These are phyloP conservation scores for Acleris literana DNA, from an alignment of 2,888 invertebrate genomes.

Conservation along the genomic window DNA sequence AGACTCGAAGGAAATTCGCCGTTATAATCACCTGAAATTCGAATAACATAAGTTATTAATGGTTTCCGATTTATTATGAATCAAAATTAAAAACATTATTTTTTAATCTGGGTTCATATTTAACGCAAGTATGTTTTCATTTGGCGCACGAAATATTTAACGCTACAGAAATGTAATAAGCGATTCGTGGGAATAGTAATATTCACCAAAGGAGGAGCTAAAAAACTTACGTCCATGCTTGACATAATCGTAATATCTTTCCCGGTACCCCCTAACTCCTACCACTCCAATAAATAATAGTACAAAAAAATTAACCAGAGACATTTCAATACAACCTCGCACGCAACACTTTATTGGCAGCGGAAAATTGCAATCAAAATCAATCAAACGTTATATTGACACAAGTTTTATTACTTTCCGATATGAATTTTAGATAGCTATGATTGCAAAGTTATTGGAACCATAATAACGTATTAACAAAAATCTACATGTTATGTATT, in stretches of 20 bases:
- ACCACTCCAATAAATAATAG: slow-evolving; percentile 22
- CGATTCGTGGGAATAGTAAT: no score
- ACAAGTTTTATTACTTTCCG: slow-evolving; percentile 61
- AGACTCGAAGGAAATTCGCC: slow-evolving; percentile 69
- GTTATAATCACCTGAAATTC: slow-evolving; percentile 64
- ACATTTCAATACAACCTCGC: slow-evolving; percentile 13
- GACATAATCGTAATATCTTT: slow-evolving; percentile 61
- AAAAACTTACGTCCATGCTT: slow-evolving; percentile 71
- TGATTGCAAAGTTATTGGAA: slow-evolving; percentile 11
- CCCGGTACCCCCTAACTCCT: slow-evolving; percentile 3
- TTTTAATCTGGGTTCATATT: no score
- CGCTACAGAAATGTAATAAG: not conserved
- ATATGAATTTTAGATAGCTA: slow-evolving; percentile 65
- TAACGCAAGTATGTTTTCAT: no score
- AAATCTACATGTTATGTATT: no score
- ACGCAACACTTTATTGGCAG: slow-evolving; percentile 18
- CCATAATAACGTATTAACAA: not conserved
- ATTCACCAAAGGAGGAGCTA: no score
- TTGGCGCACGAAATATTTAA: not conserved
- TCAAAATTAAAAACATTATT: no score
- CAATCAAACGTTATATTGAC: slow-evolving; percentile 63
- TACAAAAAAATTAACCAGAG: slow-evolving; percentile 23
- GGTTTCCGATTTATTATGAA: not conserved
- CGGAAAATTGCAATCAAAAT: slow-evolving; percentile 57
- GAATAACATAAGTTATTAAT: slow-evolving; percentile 33